Evolutionary conservation across 37 sponge, comb jelly and placozoan genomes (phyloP), one percentile per base, ranked within the genome.

Genomic region (Cladorhizidae sp.): DNA sequence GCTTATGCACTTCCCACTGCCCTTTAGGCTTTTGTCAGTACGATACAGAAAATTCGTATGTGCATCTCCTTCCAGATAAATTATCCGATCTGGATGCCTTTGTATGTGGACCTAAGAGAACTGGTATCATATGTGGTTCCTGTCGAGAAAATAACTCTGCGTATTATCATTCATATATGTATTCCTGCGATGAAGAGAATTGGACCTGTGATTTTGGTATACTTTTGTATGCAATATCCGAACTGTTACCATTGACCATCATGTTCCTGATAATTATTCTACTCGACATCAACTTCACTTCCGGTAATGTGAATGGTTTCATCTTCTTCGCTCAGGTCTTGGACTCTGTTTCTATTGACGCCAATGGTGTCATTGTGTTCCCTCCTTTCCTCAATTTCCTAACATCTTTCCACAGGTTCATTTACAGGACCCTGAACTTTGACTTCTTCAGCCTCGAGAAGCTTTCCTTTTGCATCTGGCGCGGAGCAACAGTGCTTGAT

Each of bases 381-480:
- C 73, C 82, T 43, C 21, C 20, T 1, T 26, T 21, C 0, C n/a
- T 65, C 0, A 21, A 63, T n/a, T 22, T 50, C 22, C 25, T 86
- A 26, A 61, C 33, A 31, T 22, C 3, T 6, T 25, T 72, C 29
- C 37, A 72, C 37, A 14, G 56, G 5, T 29, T 79, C 31, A 77
- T 85, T 17, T 85, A 85, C 38, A 45, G 78, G 38, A 20, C 76
- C 9, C 56, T 86, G 45, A 78, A 86, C n/a, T 79, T 86, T 39
- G 72, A 72, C 45, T 86, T 86, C 37, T 77, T 77, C 51, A 85
- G 70, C 36, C 18, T 67, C 6, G 85, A 85, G 25, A 2, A 3
- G 5, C 65, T 79, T 33, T 86, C 79, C 1, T 86, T 73, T 39
- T 86, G 86, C 29, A 56, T 86, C 5, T 86, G 79, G 86, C 14